Evolutionary conservation across 2,888 invertebrate species (phyloP).

Genomic region (Aricia artaxerxes): DNA sequence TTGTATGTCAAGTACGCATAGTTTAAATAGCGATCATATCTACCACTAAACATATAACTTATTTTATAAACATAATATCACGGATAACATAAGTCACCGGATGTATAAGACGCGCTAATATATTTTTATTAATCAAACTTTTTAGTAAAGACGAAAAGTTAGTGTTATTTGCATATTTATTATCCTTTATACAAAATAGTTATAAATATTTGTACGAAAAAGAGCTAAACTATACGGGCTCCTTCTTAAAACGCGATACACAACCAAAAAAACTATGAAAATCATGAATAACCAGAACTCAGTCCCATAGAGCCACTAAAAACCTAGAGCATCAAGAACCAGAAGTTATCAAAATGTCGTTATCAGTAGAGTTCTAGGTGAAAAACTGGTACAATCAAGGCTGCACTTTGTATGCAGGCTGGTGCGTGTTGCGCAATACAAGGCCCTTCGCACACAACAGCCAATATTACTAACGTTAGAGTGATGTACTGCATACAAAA

Average conservation of each 20-base stretch:
- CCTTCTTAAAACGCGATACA: too few species aligned
- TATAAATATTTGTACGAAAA: too few species aligned
- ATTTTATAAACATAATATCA: neutral
- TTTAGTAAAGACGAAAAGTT: neutral
- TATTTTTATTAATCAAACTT: neutral
- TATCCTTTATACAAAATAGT: too few species aligned
- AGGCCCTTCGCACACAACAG: neutral
- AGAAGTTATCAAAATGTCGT: constrained; percentile 1
- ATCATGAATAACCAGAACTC: neutral
- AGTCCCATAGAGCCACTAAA: neutral
- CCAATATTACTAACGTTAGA: neutral
- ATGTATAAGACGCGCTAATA: neutral
- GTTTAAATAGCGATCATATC: neutral
- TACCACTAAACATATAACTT: neutral
- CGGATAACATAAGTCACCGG: neutral
- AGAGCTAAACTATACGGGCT: too few species aligned
- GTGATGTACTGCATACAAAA: neutral
- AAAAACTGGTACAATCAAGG: neutral
- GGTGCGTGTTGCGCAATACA: neutral
- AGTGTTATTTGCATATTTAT: neutral
- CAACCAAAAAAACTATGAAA: too few species aligned
- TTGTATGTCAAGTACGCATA: constrained; percentile 11
- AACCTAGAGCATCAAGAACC: neutral
- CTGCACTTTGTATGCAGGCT: neutral
- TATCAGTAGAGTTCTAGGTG: neutral